These are phyloP conservation scores for Dinothrombium tinctorium DNA, from an alignment of 1,140 invertebrate genomes.

Conservation along the genomic window DNA sequence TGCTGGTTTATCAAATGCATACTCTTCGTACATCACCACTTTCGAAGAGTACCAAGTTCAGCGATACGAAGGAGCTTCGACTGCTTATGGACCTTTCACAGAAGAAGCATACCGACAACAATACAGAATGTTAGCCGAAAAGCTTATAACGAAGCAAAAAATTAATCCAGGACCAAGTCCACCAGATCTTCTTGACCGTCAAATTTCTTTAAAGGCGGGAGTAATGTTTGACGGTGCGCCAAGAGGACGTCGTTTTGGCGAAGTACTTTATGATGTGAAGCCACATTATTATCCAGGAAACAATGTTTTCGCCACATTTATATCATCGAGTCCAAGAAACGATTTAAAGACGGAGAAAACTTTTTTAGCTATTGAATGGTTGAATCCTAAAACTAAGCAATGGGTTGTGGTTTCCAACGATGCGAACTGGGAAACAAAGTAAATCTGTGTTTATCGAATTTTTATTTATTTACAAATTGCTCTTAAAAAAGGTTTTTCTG, in stretches of 20 bases:
- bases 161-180: constrained; percentile 40
- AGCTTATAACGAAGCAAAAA: constrained; percentile 32
- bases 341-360: constrained; percentile 46
- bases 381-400: constrained; percentile 20
- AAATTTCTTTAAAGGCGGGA: constrained; percentile 47
- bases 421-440: constrained; percentile 65
- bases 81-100: constrained; percentile 56
- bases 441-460: no score
- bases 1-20: constrained; percentile 63
- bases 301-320: constrained; percentile 18
- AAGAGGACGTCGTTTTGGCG: constrained; percentile 44
- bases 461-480: no score
- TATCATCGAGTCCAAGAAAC: constrained; percentile 57
- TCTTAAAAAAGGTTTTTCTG: no score
- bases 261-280: constrained; percentile 17
- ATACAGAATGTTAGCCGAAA: constrained; percentile 39
- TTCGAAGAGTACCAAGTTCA: constrained; percentile 72
- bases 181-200: constrained; percentile 36
- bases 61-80: constrained; percentile 76
- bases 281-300: background rate
- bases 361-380: constrained; percentile 41
- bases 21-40: constrained; percentile 67
- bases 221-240: constrained; percentile 51
- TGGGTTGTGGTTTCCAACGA: constrained; percentile 59
- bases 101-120: constrained; percentile 54